Evolutionary conservation across 2,888 invertebrate species (phyloP).

Genomic region (Parnassius orleans): DNA sequence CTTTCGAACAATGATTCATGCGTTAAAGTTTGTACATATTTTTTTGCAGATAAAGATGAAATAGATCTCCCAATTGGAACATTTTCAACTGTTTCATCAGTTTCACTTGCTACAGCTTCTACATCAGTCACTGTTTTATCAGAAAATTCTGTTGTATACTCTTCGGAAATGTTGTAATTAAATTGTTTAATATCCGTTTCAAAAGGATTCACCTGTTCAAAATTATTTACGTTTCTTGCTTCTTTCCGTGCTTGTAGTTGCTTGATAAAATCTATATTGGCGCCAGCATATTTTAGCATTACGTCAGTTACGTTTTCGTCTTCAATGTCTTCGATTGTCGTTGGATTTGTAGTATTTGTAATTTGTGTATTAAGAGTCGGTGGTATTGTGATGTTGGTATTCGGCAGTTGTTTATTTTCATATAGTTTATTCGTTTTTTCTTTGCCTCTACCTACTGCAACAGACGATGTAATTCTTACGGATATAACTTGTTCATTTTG

Average conservation of each 20-base stretch:
- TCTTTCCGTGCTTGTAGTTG: slow-evolving; percentile 70
- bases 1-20: slow-evolving; percentile 49
- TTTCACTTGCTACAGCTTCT: slow-evolving; percentile 42
- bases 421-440: slow-evolving; percentile 39
- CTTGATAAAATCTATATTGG: slow-evolving; percentile 74
- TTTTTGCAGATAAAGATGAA: slow-evolving; percentile 43
- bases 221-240: slow-evolving; percentile 48
- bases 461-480: slow-evolving; percentile 82
- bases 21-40: slow-evolving; percentile 45
- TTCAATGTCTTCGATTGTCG: slow-evolving; percentile 44
- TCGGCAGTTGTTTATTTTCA: slow-evolving; percentile 30
- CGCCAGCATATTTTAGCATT: slow-evolving; percentile 65
- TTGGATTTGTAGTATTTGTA: slow-evolving; percentile 39
- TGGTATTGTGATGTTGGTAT: slow-evolving; percentile 27
- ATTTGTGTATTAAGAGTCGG: slow-evolving; percentile 32
- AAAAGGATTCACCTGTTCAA: slow-evolving; percentile 64
- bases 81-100: slow-evolving; percentile 46
- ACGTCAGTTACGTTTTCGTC: slow-evolving; percentile 57
- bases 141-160: slow-evolving; percentile 57
- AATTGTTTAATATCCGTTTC: slow-evolving; percentile 71
- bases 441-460: slow-evolving; percentile 78
- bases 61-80: slow-evolving; percentile 51
- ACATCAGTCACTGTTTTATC: slow-evolving; percentile 41
- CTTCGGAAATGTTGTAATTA: slow-evolving; percentile 45
- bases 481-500: slow-evolving; percentile 73